phyloP scores from a whole-genome alignment of 2,113 vertebrate species.

The Labeo rohita region DNA sequence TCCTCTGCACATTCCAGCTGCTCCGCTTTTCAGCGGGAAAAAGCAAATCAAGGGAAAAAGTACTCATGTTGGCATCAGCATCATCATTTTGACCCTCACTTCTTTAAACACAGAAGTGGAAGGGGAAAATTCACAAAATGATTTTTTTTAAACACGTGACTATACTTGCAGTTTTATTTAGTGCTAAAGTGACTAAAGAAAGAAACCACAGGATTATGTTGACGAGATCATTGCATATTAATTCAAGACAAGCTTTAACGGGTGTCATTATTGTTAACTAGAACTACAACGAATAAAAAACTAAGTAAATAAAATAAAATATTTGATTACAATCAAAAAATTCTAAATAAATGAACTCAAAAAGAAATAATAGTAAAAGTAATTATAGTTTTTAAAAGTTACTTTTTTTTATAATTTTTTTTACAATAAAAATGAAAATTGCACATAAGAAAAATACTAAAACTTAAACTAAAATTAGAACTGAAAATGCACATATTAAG shows the following conservation, averaged over 20 bases:
- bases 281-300: background rate
- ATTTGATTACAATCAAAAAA: background rate
- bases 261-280: background rate
- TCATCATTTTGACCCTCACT: background rate
- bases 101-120: background rate
- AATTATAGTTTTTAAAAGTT: no score
- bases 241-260: background rate
- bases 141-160: background rate
- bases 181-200: background rate
- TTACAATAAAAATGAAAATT: background rate
- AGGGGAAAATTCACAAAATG: background rate
- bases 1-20: slow-evolving; percentile 81
- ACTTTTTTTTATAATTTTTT: no score
- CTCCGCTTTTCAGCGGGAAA: slow-evolving; percentile 72
- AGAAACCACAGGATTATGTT: background rate
- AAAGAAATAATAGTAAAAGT: background rate
- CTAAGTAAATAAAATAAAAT: background rate
- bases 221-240: background rate
- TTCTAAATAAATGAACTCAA: background rate
- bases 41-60: slow-evolving; percentile 47
- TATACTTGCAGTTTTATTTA: background rate
- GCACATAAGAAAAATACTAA: background rate
- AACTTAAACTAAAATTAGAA: background rate
- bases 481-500: background rate
- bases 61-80: slow-evolving; percentile 51